These are phyloP conservation scores for Darevskia nairensis DNA, from an alignment of 2,797 vertebrate genomes.

Conservation along the genomic window DNA sequence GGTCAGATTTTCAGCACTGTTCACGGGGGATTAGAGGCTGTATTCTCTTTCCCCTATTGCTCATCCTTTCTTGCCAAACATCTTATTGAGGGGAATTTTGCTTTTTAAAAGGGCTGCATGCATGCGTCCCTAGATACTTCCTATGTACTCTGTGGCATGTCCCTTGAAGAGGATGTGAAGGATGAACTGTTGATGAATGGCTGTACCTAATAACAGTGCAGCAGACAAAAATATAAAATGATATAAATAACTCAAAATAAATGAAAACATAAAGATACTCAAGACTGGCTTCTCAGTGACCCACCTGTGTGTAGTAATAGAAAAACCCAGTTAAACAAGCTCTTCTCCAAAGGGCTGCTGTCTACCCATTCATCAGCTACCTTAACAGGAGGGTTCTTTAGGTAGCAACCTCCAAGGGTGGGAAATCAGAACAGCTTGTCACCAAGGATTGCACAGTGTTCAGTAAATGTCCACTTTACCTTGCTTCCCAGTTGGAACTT, in stretches of 20 bases:
- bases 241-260: not conserved
- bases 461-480: not conserved
- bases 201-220: not conserved
- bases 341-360: not conserved
- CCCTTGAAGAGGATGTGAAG: not conserved
- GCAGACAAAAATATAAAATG: not conserved
- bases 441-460: too few species aligned
- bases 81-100: not conserved
- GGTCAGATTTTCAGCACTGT: not conserved
- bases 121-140: not conserved
- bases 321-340: too few species aligned
- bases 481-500: not conserved
- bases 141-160: not conserved
- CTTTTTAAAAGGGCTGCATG: not conserved
- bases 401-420: not conserved
- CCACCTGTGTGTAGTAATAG: not conserved
- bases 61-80: not conserved
- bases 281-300: not conserved
- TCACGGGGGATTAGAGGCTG: not conserved
- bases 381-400: not conserved
- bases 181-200: not conserved
- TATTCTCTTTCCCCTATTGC: not conserved
- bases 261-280: not conserved
- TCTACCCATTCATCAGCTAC: not conserved
- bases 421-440: not conserved